Evolutionary conservation across 2,113 vertebrate genomes (phyloP), one percentile per base, ranked within the genome.

Genomic region (Varanus salvator): DNA sequence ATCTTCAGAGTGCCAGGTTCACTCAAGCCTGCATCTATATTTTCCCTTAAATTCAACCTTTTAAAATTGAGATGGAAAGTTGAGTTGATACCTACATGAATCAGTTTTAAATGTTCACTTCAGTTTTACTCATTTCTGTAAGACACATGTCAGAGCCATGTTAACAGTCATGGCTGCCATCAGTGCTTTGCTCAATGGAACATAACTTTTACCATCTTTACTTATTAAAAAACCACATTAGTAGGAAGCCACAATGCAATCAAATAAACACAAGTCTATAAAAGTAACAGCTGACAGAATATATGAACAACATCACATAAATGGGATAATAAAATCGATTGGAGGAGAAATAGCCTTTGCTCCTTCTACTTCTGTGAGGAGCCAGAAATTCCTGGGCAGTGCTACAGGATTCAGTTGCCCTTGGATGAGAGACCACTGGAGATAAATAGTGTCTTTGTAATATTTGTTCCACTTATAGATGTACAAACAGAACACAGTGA

Each of bases 401-500:
- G 21, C 6, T 72, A n/a, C 1, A 31, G 68, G 84, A 12, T 54
- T 88, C 50, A 81, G 68, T 34, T 80, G 69, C 21, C 31, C 54
- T 87, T 80, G 14, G 29, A n/a, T 25, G 25, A 54, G 64, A 69
- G 60, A 25, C 19, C 38, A 69, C 48, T 87, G 64, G 64, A 27
- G 11, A 72, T 17, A 50, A n/a, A n/a, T 72, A 23, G 48, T 81
- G 21, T 3, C 31, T 88, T 71, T 81, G 64, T 54, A 80, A 54
- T 54, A 88, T 88, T 81, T 71, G 48, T 71, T 81, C 66, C n/a
- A 34, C 15, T 57, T 81, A 81, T 69, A 75, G 64, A 76, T 77
- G 80, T 71, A 71, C 11, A 71, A 72, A 66, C 84, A 72, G 68
- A 72, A n/a, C 48, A 74, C 66, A 81, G 50, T 1, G 8, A 23